phyloP scores from a whole-genome alignment of 1,140 invertebrate genomes.

The Pseudomyrmex gracilis region DNA sequence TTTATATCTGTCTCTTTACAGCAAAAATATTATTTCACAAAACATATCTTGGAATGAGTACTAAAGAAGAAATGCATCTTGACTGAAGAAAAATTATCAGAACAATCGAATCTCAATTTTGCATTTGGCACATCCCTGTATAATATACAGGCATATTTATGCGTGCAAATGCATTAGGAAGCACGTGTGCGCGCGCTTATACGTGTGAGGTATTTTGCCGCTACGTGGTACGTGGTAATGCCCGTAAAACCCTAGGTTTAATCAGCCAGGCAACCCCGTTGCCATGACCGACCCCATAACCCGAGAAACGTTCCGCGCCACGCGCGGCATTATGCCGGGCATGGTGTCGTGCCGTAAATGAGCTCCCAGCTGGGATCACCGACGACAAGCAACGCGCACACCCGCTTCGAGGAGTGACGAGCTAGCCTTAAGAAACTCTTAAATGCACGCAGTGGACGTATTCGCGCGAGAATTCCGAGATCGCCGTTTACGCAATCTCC shows the following conservation, averaged over 20 bases:
- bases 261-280: constrained; percentile 68
- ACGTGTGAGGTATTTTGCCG: constrained; percentile 51
- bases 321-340: constrained; percentile 29
- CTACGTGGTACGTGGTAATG: constrained; percentile 66
- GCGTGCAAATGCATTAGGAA: constrained; percentile 61
- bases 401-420: background rate
- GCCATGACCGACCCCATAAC: constrained; percentile 51
- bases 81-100: background rate
- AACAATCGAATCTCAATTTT: constrained; percentile 27
- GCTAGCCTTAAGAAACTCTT: constrained; percentile 9
- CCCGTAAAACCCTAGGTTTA: constrained; percentile 76
- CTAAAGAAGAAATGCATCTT: background rate
- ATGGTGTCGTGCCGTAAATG: constrained; percentile 46
- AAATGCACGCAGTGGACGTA: constrained; percentile 3
- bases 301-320: constrained; percentile 34
- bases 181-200: constrained; percentile 18
- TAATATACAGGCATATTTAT: constrained; percentile 64
- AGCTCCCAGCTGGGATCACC: background rate
- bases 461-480: background rate
- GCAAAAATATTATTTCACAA: no score
- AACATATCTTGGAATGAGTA: background rate
- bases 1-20: no score
- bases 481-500: constrained; percentile 6
- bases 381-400: background rate
- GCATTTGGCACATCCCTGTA: background rate